phyloP scores from a whole-genome alignment of 2,113 vertebrate species.

The Pyxicephalus adspersus region DNA sequence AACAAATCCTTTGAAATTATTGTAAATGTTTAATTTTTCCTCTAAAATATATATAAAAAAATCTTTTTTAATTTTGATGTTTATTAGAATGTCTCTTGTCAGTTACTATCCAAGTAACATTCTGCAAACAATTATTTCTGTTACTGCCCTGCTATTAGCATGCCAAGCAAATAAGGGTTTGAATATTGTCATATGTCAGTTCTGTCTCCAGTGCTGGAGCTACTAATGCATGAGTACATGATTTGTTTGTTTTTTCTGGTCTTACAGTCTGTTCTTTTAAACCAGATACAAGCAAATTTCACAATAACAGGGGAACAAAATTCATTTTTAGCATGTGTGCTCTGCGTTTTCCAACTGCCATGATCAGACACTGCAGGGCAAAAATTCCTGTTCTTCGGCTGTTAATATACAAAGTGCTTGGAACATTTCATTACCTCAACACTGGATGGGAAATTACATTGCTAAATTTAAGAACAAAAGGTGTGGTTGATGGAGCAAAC shows the following conservation, averaged over 20 bases:
- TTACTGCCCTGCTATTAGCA: not conserved
- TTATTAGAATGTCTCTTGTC: conserved; percentile 15
- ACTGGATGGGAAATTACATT: no score
- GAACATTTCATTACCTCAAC: no score
- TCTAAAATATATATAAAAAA: not conserved
- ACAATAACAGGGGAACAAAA: conserved; percentile 14
- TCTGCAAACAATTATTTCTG: conserved; percentile 43
- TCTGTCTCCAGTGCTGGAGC: conserved; percentile 4
- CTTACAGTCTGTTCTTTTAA: not conserved
- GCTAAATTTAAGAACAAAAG: no score
- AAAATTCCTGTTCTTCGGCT: not conserved
- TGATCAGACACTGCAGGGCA: not conserved
- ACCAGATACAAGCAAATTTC: conserved; percentile 30
- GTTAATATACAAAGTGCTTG: not conserved
- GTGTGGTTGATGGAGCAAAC: no score
- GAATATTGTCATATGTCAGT: conserved; percentile 35
- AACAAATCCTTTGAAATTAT: no score
- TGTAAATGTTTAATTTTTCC: not conserved
- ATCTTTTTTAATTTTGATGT: not conserved
- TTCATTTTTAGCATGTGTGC: conserved; percentile 10
- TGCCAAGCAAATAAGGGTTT: conserved; percentile 37
- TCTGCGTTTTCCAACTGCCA: not conserved
- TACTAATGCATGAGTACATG: conserved; percentile 1
- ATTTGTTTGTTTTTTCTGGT: conserved; percentile 41
- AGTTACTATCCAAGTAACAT: conserved; percentile 12